Base-by-base conservation (phyloP, 2,888 invertebrate species). In the Pogonocherus hispidulus region DNA sequence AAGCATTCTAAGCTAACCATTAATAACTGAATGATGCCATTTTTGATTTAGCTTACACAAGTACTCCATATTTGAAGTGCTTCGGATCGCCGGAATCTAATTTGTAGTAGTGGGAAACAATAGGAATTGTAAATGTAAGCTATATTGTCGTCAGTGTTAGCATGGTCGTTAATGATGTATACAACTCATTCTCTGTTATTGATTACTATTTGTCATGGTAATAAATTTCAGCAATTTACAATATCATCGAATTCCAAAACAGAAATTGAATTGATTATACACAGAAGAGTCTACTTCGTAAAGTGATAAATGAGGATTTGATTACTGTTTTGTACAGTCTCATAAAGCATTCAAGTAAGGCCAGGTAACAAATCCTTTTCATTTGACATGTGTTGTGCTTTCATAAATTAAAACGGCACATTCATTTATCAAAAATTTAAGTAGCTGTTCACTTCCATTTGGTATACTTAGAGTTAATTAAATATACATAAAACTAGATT, bases 131-230 rank as follows among this genome's bases (percentile, higher is more conserved):
- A 47, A 47, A 47, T 35, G 60, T 37, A 51, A 62, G 20, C 35
- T 18, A 62, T 37, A 62, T 51, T 62, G 22, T 35, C 32, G 51
- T 49, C 35, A 51, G 20, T 62, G 60, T 60, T 60, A 37, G 20
- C 49, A 49, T 22, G 49, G 51, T 62, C 47, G 51, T 62, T 62
- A 62, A 62, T 62, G 60, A 62, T 62, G 60, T 51, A 51, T 62
- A 62, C 49, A 62, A 35, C 60, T 62, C 51, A 62, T 62, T 62
- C 37, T 20, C 6, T 19, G 37, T 51, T 62, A 62, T 62, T 35
- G 60, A 62, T 62, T 62, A 62, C 60, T 51, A 37, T 62, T 62
- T 62, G 60, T 62, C 60, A 37, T 62, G 60, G 35, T 62, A 62
- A 62, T 62, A 62, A 62, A 62, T 62, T 62, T 62, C 22, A 51